These are phyloP conservation scores for Drosophila kepulauana DNA, from an alignment of 1,140 invertebrate species.

Conservation along the genomic window DNA sequence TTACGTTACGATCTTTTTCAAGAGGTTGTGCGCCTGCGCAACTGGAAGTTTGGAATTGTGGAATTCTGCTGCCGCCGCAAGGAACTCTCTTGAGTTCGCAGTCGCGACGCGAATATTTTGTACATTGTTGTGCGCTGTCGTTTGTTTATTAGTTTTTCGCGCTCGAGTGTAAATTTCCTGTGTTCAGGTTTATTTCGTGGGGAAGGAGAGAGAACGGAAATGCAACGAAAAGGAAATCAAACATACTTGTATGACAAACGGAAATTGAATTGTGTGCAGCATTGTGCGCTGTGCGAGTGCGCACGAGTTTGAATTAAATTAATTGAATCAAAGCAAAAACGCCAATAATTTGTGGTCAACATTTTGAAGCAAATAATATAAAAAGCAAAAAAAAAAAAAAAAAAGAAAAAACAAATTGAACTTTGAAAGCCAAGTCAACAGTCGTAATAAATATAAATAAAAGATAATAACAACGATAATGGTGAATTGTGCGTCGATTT, in stretches of 20 bases:
- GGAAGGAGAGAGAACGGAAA: constrained; percentile 48
- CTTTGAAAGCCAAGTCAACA: constrained; percentile 22
- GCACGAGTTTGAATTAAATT: constrained; percentile 39
- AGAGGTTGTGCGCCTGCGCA: constrained; percentile 54
- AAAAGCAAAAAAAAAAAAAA: neutral
- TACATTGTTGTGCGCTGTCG: constrained; percentile 19
- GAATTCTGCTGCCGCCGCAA: constrained; percentile 25
- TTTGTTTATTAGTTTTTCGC: constrained; percentile 59
- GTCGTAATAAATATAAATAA: constrained; percentile 17
- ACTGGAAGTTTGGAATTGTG: constrained; percentile 5
- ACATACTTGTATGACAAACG: constrained; percentile 45
- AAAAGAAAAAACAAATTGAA: neutral
- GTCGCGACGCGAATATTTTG: constrained; percentile 28
- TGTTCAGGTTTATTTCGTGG: constrained; percentile 21
- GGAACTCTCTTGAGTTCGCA: neutral
- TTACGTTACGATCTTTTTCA: constrained; percentile 31
- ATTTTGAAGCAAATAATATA: constrained; percentile 7
- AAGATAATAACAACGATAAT: constrained; percentile 39
- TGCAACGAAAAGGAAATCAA: constrained; percentile 53
- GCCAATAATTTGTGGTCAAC: constrained; percentile 38
- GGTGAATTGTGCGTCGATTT: constrained; percentile 52
- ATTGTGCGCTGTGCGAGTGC: constrained; percentile 12
- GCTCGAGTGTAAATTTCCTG: constrained; percentile 70
- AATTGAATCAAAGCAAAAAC: constrained; percentile 53
- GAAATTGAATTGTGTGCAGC: constrained; percentile 49